Evolutionary conservation across 2,113 vertebrate genomes (phyloP).

Genomic region (Cyanoramphus novaezelandiae): DNA sequence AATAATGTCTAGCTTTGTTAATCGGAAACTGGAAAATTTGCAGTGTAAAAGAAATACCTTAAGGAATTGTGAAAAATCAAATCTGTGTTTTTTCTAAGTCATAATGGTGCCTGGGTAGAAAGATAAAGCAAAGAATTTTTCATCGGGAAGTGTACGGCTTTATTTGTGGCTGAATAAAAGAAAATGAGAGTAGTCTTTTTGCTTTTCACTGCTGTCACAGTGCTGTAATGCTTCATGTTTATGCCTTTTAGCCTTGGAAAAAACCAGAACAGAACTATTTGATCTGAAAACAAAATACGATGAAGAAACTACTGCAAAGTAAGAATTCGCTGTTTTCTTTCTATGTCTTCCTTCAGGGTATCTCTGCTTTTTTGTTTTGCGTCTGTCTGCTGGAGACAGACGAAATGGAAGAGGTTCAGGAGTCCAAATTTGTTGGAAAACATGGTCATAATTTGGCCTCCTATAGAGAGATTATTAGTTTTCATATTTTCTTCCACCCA

Average conservation of each 20-base stretch:
- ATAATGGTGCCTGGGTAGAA: not conserved
- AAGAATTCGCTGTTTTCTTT: constrained; percentile 67
- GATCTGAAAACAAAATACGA: constrained; percentile 99
- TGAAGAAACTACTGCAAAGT: constrained; percentile 98
- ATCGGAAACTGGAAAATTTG: not conserved
- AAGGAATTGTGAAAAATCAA: not conserved
- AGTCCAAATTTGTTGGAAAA: constrained; percentile 17
- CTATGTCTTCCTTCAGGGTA: not conserved
- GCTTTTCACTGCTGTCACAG: not conserved
- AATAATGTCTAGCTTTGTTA: not conserved
- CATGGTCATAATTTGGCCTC: constrained; percentile 35
- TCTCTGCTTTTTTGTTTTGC: constrained; percentile 12
- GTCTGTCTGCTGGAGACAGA: constrained; percentile 25
- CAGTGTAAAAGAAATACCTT: not conserved
- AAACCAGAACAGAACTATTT: constrained; percentile 97
- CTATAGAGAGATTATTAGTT: constrained; percentile 28
- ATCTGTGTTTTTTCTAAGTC: not conserved
- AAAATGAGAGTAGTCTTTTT: not conserved
- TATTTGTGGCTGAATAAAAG: constrained; percentile 24
- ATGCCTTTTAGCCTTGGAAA: constrained; percentile 90
- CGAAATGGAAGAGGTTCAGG: not conserved
- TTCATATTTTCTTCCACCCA: constrained; percentile 33
- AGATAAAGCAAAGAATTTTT: not conserved
- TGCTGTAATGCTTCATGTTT: constrained; percentile 56
- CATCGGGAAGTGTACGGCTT: not conserved